Conservation (phyloP, 2,113 vertebrate genomes). For the Campylomormyrus numenius region DNA sequence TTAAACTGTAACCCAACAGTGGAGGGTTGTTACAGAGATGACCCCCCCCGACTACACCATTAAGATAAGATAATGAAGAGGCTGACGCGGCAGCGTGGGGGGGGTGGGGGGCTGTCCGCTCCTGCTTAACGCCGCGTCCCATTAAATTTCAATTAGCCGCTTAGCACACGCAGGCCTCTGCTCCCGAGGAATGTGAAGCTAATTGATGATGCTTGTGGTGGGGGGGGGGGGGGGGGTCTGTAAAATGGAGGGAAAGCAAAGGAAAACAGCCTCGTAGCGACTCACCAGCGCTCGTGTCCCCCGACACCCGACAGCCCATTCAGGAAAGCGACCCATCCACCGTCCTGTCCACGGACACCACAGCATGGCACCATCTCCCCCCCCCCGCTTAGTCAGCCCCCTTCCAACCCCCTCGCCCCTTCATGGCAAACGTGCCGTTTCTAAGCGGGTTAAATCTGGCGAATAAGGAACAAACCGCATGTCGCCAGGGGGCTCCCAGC, state of each 20-base stretch:
- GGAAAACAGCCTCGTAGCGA: constrained; percentile 68
- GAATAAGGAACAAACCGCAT: neutral
- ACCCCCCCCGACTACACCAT: constrained; percentile 33
- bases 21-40: constrained; percentile 58
- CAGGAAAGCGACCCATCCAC: neutral
- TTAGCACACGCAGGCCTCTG: constrained; percentile 22
- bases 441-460: neutral
- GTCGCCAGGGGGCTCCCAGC: neutral
- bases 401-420: neutral
- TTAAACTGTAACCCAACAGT: constrained; percentile 55
- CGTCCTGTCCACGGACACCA: neutral
- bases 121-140: constrained; percentile 34
- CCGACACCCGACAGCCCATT: neutral
- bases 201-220: constrained; percentile 54
- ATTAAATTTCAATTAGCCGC: constrained; percentile 60
- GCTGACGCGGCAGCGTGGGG: neutral
- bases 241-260: constrained; percentile 27
- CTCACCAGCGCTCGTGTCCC: constrained; percentile 54
- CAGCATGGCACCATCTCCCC: neutral
- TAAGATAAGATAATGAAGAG: constrained; percentile 36
- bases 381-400: neutral
- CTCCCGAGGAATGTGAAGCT: constrained; percentile 49
- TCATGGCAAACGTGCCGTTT: neutral
- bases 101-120: constrained; percentile 32
- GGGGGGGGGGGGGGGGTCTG: constrained; percentile 29